Percentiles rank a stretch among this genome's conserved stretches.
phyloP scores from a whole-genome alignment of 2,888 invertebrate genomes.

The Furcula furcula region DNA sequence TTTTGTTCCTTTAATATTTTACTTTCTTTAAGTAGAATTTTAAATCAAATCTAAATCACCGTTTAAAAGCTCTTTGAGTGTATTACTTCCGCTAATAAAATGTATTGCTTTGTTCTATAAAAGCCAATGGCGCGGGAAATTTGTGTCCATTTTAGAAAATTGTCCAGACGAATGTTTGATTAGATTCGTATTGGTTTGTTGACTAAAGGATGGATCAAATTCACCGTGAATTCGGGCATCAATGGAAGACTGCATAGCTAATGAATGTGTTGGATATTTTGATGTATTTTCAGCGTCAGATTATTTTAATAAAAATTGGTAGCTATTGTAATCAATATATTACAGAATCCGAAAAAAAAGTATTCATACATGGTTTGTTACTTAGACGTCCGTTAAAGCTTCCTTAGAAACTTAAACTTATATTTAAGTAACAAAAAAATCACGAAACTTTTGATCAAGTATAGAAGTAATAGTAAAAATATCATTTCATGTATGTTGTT shows the following conservation, averaged over 20 bases:
- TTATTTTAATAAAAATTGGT: too few relatives aligned
- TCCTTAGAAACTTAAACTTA: too few relatives aligned
- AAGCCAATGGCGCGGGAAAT: slow-evolving; percentile 28
- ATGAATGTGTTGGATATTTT: slow-evolving; percentile 12
- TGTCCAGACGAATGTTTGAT: slow-evolving; percentile 28
- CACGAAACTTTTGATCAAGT: too few relatives aligned
- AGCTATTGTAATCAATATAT: too few relatives aligned
- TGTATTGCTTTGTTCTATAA: slow-evolving; percentile 50
- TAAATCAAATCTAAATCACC: slow-evolving; percentile 75
- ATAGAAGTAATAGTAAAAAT: too few relatives aligned
- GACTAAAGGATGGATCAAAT: slow-evolving; percentile 20
- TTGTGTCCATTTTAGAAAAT: slow-evolving; percentile 19
- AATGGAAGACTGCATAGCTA: slow-evolving; percentile 24
- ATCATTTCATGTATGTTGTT: too few relatives aligned
- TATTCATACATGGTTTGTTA: too few relatives aligned
- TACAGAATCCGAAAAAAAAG: too few relatives aligned
- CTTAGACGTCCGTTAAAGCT: too few relatives aligned
- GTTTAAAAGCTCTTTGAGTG: slow-evolving; percentile 61
- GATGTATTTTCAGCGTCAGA: not conserved
- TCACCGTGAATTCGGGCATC: slow-evolving; percentile 17
- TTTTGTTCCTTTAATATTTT: slow-evolving; percentile 23
- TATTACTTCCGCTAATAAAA: slow-evolving; percentile 76
- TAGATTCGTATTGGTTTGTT: slow-evolving; percentile 29
- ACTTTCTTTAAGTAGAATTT: slow-evolving; percentile 63
- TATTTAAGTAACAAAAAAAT: too few relatives aligned